Evolutionary conservation across 2,888 invertebrate species (phyloP).

Genomic region (Cinara cedri): DNA sequence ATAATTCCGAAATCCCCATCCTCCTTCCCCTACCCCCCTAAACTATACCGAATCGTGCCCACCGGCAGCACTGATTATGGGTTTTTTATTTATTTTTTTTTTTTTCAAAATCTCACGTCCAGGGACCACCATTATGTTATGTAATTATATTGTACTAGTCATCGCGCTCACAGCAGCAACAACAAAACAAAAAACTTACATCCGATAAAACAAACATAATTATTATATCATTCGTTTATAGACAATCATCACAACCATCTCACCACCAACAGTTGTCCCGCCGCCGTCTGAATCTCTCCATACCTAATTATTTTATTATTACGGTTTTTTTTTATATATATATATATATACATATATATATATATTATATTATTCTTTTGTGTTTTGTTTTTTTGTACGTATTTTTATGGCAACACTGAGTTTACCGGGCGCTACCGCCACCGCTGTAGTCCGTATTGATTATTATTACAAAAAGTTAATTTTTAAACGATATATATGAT

Average conservation of each 20-base stretch:
- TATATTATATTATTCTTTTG: slow-evolving; percentile 18
- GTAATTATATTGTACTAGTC: slow-evolving; percentile 11
- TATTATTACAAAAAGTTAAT: slow-evolving; percentile 18
- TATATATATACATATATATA: too few species aligned
- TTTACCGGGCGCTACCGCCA: background rate
- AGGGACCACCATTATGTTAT: slow-evolving; percentile 32
- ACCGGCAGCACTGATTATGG: slow-evolving; percentile 42
- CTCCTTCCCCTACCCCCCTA: background rate
- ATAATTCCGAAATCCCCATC: too few species aligned
- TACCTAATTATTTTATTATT: background rate
- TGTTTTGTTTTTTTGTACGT: slow-evolving; percentile 11
- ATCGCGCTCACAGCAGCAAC: slow-evolving; percentile 10
- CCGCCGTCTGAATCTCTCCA: slow-evolving; percentile 30
- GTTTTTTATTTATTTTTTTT: slow-evolving; percentile 6
- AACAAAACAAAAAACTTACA: too few species aligned
- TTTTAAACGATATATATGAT: background rate
- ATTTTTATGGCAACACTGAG: slow-evolving; percentile 47
- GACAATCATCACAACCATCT: slow-evolving; percentile 39
- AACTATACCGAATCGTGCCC: slow-evolving; percentile 34
- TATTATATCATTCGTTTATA: background rate
- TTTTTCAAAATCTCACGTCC: slow-evolving; percentile 29
- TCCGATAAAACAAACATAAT: too few species aligned
- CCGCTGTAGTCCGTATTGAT: slow-evolving; percentile 51
- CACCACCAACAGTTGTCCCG: background rate
- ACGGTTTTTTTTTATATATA: too few species aligned